These are phyloP conservation scores for Propithecus coquereli DNA, from an alignment of 2,113 vertebrate species.

Conservation along the genomic window DNA sequence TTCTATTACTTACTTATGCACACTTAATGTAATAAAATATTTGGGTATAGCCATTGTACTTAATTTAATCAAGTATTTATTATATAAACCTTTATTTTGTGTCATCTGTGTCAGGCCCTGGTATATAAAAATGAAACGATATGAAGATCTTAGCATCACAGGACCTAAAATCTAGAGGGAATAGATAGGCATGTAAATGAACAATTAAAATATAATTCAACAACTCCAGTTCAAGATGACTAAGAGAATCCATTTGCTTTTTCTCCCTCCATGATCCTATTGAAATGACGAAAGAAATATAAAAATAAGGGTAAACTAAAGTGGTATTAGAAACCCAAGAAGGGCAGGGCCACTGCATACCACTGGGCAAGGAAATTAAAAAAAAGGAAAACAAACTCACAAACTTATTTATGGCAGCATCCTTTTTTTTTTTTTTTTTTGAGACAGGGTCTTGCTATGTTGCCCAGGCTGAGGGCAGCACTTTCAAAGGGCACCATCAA, in stretches of 20 bases:
- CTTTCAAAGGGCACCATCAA: not conserved
- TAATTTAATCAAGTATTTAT: slow-evolving; percentile 39
- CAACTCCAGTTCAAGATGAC: not conserved
- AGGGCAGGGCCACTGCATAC: not conserved
- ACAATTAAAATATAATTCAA: slow-evolving; percentile 6
- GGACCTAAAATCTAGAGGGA: not conserved
- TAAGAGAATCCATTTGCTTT: not conserved
- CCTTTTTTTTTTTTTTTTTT: not conserved
- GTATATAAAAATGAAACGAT: slow-evolving; percentile 39
- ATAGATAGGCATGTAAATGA: not conserved
- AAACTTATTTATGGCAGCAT: not conserved
- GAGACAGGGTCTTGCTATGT: not conserved
- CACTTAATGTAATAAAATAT: not conserved
- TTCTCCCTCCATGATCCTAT: not conserved
- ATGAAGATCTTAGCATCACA: not conserved
- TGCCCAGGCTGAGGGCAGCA: not conserved
- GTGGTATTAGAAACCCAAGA: not conserved
- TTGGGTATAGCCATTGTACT: not conserved
- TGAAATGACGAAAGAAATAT: not conserved
- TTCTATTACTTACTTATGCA: not conserved
- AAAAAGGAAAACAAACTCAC: not conserved
- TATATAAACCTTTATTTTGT: not conserved
- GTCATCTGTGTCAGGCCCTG: not conserved
- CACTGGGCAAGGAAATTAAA: not conserved
- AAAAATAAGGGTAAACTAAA: slow-evolving; percentile 2